Evolutionary conservation across 1,140 invertebrate species (phyloP).

Genomic region (Anoplolepis gracilipes): DNA sequence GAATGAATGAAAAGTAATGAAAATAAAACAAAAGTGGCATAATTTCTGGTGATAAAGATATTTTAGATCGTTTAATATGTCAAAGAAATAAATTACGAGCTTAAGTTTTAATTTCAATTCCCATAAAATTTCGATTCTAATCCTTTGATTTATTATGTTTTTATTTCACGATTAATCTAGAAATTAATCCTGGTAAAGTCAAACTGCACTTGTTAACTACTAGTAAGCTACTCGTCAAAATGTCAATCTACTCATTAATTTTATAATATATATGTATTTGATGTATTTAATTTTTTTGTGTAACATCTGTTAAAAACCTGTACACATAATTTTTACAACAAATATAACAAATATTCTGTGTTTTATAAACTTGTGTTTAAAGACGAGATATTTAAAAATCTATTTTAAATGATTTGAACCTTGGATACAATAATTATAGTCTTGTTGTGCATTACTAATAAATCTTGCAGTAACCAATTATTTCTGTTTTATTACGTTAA

Average conservation of each 20-base stretch:
- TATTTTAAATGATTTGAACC: neutral
- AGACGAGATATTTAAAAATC: neutral
- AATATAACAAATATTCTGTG: neutral
- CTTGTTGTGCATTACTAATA: neutral
- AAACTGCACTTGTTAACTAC: neutral
- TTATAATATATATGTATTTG: constrained; percentile 1
- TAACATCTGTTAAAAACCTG: neutral
- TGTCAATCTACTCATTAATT: neutral
- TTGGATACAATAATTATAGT: neutral
- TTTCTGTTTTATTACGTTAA: neutral
- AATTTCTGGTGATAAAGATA: neutral
- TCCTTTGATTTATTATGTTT: neutral
- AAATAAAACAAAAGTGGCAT: neutral
- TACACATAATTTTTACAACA: neutral
- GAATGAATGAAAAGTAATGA: neutral
- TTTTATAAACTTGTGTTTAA: neutral
- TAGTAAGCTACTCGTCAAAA: neutral
- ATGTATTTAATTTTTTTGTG: neutral
- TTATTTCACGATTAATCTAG: neutral
- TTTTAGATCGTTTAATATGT: neutral
- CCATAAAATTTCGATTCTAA: neutral
- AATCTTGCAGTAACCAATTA: neutral
- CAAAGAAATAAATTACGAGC: neutral
- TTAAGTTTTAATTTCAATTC: neutral
- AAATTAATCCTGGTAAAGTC: neutral